These are phyloP conservation scores for Syngnathus acus DNA, from an alignment of 2,797 vertebrate species.

Conservation along the genomic window DNA sequence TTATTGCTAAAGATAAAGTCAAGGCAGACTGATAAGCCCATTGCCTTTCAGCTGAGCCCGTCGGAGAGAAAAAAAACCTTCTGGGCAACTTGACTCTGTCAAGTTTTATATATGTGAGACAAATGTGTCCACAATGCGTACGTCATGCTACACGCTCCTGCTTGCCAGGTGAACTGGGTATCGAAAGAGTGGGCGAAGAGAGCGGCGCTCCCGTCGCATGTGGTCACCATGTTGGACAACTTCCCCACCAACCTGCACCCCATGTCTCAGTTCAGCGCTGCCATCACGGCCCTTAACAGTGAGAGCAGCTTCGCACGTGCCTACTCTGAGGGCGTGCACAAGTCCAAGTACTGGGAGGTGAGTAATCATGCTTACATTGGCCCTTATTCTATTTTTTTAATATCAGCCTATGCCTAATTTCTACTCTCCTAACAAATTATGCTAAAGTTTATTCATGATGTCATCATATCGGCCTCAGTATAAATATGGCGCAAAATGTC, in stretches of 20 bases:
- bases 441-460: too few species aligned
- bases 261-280: conserved; percentile 95
- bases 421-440: too few species aligned
- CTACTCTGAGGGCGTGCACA: conserved; percentile 86
- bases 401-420: too few species aligned
- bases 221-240: conserved; percentile 96
- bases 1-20: background rate
- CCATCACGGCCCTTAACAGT: conserved; percentile 92
- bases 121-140: background rate
- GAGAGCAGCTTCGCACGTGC: conserved; percentile 90
- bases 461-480: too few species aligned
- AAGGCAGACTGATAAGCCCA: background rate
- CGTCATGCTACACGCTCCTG: background rate
- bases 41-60: background rate
- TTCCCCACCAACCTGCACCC: conserved; percentile 96
- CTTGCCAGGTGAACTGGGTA: conserved; percentile 81
- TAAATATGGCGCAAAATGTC: too few species aligned
- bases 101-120: background rate
- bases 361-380: conserved; percentile 8
- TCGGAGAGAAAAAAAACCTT: background rate
- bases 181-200: conserved; percentile 93
- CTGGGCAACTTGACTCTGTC: background rate
- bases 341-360: conserved; percentile 97
- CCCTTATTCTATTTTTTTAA: background rate
- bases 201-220: conserved; percentile 90